These are phyloP conservation scores for Botia almorhae DNA, from an alignment of 2,797 vertebrate species.

Conservation along the genomic window DNA sequence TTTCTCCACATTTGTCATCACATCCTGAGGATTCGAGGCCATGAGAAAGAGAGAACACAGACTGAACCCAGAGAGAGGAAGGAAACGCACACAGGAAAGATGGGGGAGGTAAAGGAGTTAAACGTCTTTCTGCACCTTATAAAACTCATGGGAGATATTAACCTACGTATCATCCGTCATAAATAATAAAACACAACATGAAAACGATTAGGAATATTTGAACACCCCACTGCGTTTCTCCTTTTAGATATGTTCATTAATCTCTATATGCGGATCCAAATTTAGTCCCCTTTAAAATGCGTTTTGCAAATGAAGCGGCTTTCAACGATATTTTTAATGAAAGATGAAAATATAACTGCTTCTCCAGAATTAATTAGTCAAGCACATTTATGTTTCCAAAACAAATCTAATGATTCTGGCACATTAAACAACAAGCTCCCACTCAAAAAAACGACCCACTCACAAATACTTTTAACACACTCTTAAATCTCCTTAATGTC, in stretches of 20 bases:
- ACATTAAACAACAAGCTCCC: conserved; percentile 21
- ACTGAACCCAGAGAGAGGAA: conserved; percentile 40
- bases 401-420: conserved; percentile 31
- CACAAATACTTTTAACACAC: conserved; percentile 6
- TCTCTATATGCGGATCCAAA: conserved; percentile 4
- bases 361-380: not conserved
- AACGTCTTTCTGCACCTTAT: conserved; percentile 35
- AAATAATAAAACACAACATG: not conserved
- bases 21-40: conserved; percentile 54
- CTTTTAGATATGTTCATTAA: not conserved
- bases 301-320: not conserved
- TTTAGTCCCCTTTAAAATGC: not conserved
- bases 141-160: conserved; percentile 11
- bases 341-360: not conserved
- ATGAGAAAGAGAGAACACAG: conserved; percentile 26
- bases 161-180: not conserved
- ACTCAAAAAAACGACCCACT: conserved; percentile 12
- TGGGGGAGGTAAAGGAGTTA: conserved; percentile 52
- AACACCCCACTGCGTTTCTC: not conserved
- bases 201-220: not conserved
- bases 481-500: not conserved
- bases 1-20: conserved; percentile 54
- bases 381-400: conserved; percentile 18
- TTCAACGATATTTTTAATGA: not conserved
- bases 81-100: conserved; percentile 70